Conservation (phyloP, 2,888 invertebrate species). For the Drosophila colorata region DNA sequence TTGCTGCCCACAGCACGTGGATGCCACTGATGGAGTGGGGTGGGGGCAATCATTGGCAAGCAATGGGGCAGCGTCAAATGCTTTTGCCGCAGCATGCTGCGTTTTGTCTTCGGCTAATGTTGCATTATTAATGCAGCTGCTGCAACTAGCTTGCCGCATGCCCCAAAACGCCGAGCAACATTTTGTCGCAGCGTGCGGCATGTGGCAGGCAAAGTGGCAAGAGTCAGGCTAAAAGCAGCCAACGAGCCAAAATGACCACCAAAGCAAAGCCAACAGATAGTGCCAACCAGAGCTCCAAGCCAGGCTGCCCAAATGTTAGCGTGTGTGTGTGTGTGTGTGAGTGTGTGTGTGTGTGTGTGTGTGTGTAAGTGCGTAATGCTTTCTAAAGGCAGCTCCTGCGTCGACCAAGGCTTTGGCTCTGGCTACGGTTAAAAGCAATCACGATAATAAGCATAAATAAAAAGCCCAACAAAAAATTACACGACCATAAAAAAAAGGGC, state of each 20-base stretch:
- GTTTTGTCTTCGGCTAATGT: slow-evolving; percentile 55
- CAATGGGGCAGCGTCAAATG: slow-evolving; percentile 7
- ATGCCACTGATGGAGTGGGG: slow-evolving; percentile 44
- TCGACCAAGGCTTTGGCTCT: slow-evolving; percentile 19
- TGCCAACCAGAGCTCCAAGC: slow-evolving; percentile 3
- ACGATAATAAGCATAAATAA: slow-evolving; percentile 79
- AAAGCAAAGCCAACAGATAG: slow-evolving; percentile 21
- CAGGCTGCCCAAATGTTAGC: slow-evolving; percentile 1
- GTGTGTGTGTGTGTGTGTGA: background rate
- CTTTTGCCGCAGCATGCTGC: slow-evolving; percentile 4
- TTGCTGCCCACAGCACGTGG: slow-evolving; percentile 63
- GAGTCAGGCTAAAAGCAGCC: slow-evolving; percentile 2
- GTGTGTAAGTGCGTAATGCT: slow-evolving; percentile 41
- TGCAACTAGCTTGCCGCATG: slow-evolving; percentile 40
- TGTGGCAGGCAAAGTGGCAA: background rate
- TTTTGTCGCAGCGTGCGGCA: slow-evolving; percentile 13
- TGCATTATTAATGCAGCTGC: slow-evolving; percentile 73
- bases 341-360: slow-evolving; percentile 13
- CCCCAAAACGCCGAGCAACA: slow-evolving; percentile 23
- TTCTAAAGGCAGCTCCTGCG: slow-evolving; percentile 29
- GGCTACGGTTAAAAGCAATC: slow-evolving; percentile 66
- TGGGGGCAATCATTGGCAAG: background rate
- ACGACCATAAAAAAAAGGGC: slow-evolving; percentile 75
- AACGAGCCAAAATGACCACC: slow-evolving; percentile 23
- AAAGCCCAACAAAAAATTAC: slow-evolving; percentile 73